Evolutionary conservation across 2,113 vertebrate species (phyloP).

Genomic region (Acrocephalus arundinaceus): DNA sequence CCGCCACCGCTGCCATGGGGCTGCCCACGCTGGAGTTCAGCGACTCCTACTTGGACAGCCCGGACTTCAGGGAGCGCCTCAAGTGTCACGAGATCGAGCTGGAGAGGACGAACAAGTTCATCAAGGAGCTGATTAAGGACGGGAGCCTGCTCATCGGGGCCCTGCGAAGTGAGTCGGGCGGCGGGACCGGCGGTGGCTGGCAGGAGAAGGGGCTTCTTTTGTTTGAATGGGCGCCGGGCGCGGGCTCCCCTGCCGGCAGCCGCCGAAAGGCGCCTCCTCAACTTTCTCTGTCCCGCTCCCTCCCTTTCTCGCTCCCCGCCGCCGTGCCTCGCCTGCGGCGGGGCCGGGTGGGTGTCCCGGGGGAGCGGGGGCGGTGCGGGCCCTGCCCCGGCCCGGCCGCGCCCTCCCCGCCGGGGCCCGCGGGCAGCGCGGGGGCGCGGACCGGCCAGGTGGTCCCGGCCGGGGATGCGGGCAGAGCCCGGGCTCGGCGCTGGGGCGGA

Average conservation of each 20-base stretch:
- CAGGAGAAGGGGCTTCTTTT: slow-evolving; percentile 62
- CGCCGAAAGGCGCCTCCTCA: neutral
- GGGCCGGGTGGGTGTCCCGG: neutral
- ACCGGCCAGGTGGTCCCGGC: neutral
- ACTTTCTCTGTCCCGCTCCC: neutral
- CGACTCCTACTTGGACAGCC: slow-evolving; percentile 94
- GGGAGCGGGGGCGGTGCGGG: neutral
- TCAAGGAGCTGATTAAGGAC: slow-evolving; percentile 96
- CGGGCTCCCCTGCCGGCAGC: slow-evolving; percentile 74
- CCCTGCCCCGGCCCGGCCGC: neutral
- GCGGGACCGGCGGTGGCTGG: neutral
- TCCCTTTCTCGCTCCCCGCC: neutral
- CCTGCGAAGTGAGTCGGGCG: slow-evolving; percentile 85
- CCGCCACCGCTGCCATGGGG: slow-evolving; percentile 81
- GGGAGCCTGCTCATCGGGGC: slow-evolving; percentile 92
- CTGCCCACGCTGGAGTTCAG: slow-evolving; percentile 96
- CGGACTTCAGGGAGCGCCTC: slow-evolving; percentile 94
- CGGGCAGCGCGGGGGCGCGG: neutral
- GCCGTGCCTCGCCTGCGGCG: neutral
- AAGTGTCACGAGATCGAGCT: slow-evolving; percentile 96
- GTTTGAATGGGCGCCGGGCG: slow-evolving; percentile 72
- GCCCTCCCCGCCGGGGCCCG: neutral
- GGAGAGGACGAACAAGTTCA: slow-evolving; percentile 96
- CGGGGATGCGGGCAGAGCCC: neutral
- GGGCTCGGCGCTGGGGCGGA: fast-evolving